Conservation (phyloP, 2,797 vertebrate species). For the Synanceia verrucosa region DNA sequence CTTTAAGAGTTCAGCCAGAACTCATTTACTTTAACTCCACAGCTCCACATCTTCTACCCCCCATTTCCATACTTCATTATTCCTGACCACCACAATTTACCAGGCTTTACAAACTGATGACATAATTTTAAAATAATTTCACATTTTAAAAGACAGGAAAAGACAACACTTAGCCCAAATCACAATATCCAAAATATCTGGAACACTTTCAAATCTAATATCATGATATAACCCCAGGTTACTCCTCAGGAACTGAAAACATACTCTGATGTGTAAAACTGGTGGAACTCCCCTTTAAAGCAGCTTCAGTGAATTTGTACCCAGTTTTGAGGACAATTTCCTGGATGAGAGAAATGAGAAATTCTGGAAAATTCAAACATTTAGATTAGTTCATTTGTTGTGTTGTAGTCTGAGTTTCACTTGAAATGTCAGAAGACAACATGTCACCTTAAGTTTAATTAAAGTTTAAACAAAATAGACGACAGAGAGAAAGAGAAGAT, state of each 20-base stretch:
- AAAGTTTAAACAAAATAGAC: not conserved
- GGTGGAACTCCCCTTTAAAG: not conserved
- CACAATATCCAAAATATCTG: too few relatives aligned
- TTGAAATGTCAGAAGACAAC: not conserved
- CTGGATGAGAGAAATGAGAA: not conserved
- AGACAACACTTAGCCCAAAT: too few relatives aligned
- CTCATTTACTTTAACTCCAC: too few relatives aligned
- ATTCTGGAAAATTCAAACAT: not conserved
- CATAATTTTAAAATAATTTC: too few relatives aligned
- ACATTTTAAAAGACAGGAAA: too few relatives aligned
- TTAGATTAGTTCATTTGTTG: not conserved
- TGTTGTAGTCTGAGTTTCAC: not conserved
- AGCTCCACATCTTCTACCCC: not conserved
- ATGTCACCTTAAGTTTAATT: not conserved
- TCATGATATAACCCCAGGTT: too few relatives aligned
- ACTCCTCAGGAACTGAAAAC: not conserved
- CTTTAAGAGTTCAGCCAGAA: too few relatives aligned
- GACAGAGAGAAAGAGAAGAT: not conserved
- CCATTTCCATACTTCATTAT: not conserved
- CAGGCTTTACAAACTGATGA: not conserved
- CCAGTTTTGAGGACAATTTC: not conserved
- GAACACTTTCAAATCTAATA: too few relatives aligned
- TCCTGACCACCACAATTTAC: too few relatives aligned
- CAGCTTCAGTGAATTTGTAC: not conserved
- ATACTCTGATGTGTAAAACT: not conserved